Conservation (phyloP, 35 echinoderm and acorn worm genomes). For the Heliocidaris erythrogramma region DNA sequence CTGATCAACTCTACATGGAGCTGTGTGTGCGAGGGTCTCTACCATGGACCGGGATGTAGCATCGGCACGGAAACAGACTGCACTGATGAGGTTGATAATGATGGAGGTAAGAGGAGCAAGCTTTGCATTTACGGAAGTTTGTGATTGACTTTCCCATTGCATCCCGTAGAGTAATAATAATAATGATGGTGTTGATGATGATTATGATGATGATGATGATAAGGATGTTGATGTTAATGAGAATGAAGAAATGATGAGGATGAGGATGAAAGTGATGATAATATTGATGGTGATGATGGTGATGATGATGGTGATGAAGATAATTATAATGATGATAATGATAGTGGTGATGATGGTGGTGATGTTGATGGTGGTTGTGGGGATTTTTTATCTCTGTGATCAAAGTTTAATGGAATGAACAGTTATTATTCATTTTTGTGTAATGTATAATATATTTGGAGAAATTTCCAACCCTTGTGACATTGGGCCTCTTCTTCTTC, state of each 20-base stretch:
- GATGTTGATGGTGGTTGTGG: neutral
- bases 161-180: neutral
- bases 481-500: neutral
- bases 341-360: neutral
- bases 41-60: constrained; percentile 74
- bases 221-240: neutral
- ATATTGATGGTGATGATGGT: too few species aligned
- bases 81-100: constrained; percentile 87
- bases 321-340: neutral
- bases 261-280: too few species aligned
- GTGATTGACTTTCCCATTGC: neutral
- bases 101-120: constrained; percentile 68
- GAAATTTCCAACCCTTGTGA: neutral
- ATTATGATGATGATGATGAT: neutral
- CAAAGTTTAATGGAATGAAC: too few species aligned
- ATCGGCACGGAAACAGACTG: constrained; percentile 74
- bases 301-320: neutral
- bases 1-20: constrained; percentile 65
- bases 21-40: constrained; percentile 72
- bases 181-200: neutral
- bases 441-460: too few species aligned
- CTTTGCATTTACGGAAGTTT: neutral
- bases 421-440: too few species aligned
- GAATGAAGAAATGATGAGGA: too few species aligned
- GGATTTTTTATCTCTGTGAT: neutral